Evolutionary conservation across 2,888 invertebrate genomes (phyloP).

Genomic region (Emmelina monodactyla): DNA sequence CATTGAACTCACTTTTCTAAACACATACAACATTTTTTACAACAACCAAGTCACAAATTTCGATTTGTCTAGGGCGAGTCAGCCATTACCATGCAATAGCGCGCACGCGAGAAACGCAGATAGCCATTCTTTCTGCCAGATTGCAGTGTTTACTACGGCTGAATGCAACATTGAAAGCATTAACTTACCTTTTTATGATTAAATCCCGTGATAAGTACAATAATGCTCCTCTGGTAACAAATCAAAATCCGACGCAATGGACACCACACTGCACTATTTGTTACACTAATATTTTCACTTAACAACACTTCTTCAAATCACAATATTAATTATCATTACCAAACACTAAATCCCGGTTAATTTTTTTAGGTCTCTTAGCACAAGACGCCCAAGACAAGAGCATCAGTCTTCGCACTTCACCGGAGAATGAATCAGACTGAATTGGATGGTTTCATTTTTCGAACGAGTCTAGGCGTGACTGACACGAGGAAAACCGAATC

Average conservation of each 20-base stretch:
- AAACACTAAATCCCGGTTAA: not conserved
- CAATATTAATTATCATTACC: constrained; percentile 50
- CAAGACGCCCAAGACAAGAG: constrained; percentile 56
- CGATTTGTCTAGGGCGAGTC: constrained; percentile 52
- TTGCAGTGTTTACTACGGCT: no score
- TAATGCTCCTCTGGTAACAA: constrained; percentile 56
- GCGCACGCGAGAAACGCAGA: constrained; percentile 63
- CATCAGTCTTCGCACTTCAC: constrained; percentile 62
- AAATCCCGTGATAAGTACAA: constrained; percentile 32
- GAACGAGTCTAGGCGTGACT: constrained; percentile 66
- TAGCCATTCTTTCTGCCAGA: constrained; percentile 58
- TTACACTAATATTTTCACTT: constrained; percentile 50
- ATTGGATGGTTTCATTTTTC: constrained; percentile 60
- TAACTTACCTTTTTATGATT: constrained; percentile 45
- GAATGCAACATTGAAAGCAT: no score
- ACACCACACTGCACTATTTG: constrained; percentile 42
- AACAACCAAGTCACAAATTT: no score
- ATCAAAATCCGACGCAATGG: constrained; percentile 30
- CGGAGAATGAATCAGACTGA: constrained; percentile 58
- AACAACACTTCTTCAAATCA: constrained; percentile 50
- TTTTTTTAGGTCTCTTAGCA: constrained; percentile 29
- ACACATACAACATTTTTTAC: no score
- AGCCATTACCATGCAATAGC: constrained; percentile 65
- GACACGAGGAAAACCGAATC: constrained; percentile 47
- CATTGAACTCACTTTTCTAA: no score